phyloP scores from a whole-genome alignment of 92 coral and sea anemone genomes.

The Zoanthus sansibaricus region DNA sequence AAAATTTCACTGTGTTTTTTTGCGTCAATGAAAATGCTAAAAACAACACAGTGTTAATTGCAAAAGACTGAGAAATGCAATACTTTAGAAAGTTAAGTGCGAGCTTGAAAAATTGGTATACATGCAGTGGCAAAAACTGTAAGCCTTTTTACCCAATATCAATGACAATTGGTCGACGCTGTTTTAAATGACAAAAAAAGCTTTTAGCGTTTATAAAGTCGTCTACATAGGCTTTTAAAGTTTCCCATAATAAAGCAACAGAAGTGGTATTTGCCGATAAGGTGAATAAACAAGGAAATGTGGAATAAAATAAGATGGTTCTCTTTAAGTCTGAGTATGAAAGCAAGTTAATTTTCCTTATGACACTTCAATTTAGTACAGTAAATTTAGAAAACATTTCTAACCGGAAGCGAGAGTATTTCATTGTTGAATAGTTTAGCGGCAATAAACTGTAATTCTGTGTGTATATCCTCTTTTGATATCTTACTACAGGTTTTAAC shows the following conservation, averaged over 20 bases:
- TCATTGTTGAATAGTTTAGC: neutral
- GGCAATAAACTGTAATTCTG: constrained; percentile 5
- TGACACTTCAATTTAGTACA: constrained; percentile 15
- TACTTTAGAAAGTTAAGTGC: neutral
- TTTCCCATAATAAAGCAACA: constrained; percentile 7
- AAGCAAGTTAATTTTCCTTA: neutral
- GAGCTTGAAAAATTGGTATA: constrained; percentile 9
- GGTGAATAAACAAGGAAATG: constrained; percentile 34
- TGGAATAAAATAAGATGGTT: neutral
- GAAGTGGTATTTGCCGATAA: neutral
- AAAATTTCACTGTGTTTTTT: neutral
- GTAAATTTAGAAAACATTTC: neutral
- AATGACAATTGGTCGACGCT: constrained; percentile 6
- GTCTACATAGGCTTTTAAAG: constrained; percentile 28
- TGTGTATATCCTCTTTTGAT: neutral
- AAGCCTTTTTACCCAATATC: neutral
- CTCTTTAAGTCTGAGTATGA: neutral
- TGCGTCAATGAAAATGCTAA: neutral
- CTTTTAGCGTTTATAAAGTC: constrained; percentile 25
- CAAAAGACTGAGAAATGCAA: neutral
- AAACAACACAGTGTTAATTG: neutral
- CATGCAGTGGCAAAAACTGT: neutral
- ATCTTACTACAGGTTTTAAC: neutral
- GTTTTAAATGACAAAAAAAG: constrained; percentile 36
- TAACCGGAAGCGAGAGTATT: constrained; percentile 43